Percentiles rank a stretch among this genome's conserved stretches.
Conservation (phyloP, 92 coral and sea anemone species). For the Epizoanthus illoricatus region DNA sequence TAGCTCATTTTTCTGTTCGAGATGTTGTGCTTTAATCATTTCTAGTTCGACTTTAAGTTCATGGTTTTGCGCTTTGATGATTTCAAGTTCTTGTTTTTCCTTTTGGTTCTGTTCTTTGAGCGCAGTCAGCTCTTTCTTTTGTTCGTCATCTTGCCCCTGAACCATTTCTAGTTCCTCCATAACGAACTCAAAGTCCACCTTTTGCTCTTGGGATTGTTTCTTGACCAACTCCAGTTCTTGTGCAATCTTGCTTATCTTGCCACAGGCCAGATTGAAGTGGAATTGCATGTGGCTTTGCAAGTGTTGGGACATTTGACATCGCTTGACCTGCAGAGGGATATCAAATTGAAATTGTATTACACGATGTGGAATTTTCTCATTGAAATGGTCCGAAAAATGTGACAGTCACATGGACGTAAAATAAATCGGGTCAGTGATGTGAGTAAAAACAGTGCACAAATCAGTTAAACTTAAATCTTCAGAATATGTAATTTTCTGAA, state of each 20-base stretch:
- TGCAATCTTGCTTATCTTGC: not conserved
- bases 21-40: constrained; percentile 32
- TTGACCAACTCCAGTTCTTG: constrained; percentile 26
- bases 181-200: constrained; percentile 33
- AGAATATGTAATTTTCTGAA: too few relatives aligned
- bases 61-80: constrained; percentile 19
- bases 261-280: constrained; percentile 29
- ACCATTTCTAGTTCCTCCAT: constrained; percentile 40
- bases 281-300: constrained; percentile 33
- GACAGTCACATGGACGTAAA: too few relatives aligned
- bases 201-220: constrained; percentile 32
- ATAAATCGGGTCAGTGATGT: too few relatives aligned
- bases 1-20: constrained; percentile 27
- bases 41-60: constrained; percentile 26
- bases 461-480: too few relatives aligned
- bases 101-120: constrained; percentile 15
- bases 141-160: constrained; percentile 33
- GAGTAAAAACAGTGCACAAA: too few relatives aligned
- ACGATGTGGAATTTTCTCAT: too few relatives aligned
- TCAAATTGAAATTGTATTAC: too few relatives aligned
- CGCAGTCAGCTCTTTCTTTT: constrained; percentile 2
- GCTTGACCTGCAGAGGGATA: constrained; percentile 8
- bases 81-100: constrained; percentile 27
- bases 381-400: not conserved
- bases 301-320: constrained; percentile 28